A percentile compares a stretch with the other conserved stretches of the same genome.
Conservation (phyloP, 2,888 invertebrate species). For the Stramonita haemastoma region DNA sequence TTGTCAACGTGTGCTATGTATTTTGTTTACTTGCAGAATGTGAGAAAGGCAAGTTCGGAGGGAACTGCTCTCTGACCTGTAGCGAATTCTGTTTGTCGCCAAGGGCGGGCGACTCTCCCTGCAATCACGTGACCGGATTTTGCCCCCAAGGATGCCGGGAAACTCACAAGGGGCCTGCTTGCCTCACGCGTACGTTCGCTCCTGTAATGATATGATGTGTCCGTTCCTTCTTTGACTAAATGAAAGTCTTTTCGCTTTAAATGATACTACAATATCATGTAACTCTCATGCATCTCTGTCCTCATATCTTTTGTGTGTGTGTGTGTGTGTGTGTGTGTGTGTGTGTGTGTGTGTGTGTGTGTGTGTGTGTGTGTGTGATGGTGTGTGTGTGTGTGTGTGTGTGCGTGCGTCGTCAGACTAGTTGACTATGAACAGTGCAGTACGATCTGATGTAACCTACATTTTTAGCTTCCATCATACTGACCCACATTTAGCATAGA, state of each 20-base stretch:
- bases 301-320: background rate
- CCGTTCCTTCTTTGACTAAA: background rate
- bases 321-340: conserved; percentile 19
- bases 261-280: background rate
- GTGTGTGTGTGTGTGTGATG: conserved; percentile 3
- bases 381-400: conserved; percentile 27
- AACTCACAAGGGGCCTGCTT: conserved; percentile 42
- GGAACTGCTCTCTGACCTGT: conserved; percentile 34
- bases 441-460: too few relatives aligned
- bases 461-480: too few relatives aligned
- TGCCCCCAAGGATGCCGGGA: conserved; percentile 42
- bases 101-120: background rate
- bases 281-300: background rate
- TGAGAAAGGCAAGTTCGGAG: background rate
- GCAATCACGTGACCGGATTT: conserved; percentile 45
- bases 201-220: background rate
- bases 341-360: conserved; percentile 12
- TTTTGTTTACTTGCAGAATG: conserved; percentile 31
- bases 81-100: conserved; percentile 28
- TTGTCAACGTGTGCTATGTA: background rate
- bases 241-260: background rate
- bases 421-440: too few relatives aligned
- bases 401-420: background rate
- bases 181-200: conserved; percentile 41
- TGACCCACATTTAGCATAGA: too few relatives aligned